These are phyloP conservation scores for Ptychochromis oligacanthus DNA, from an alignment of 2,113 vertebrate genomes.

Conservation along the genomic window DNA sequence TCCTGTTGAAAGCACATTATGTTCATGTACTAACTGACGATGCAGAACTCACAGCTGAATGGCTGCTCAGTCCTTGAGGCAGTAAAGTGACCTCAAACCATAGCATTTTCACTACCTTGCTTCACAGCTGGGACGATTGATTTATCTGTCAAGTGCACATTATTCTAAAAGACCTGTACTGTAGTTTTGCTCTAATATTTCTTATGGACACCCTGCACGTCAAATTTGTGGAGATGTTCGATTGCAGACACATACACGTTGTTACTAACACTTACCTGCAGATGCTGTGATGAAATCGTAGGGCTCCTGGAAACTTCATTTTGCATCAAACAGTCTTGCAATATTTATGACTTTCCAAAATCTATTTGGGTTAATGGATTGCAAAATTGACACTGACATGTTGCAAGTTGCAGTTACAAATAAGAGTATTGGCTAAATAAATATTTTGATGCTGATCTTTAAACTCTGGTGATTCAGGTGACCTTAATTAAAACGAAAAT, in stretches of 20 bases:
- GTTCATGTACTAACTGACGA: not conserved
- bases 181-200: not conserved
- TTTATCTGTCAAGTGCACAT: not conserved
- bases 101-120: not conserved
- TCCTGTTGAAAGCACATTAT: not conserved
- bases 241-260: not conserved
- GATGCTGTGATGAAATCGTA: not conserved
- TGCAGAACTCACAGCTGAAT: not conserved
- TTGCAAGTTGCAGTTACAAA: not conserved
- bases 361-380: not conserved
- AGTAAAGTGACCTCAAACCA: not conserved
- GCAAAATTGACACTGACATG: not conserved
- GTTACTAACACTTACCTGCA: not conserved
- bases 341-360: not conserved
- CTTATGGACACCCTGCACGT: not conserved
- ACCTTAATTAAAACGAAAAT: no score
- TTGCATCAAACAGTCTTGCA: not conserved
- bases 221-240: not conserved
- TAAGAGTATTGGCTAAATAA: no score
- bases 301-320: not conserved
- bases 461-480: no score
- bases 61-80: not conserved
- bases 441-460: no score
- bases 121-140: not conserved
- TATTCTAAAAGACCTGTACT: not conserved